Evolutionary conservation across 2,888 invertebrate species (phyloP).

Genomic region (Leptothorax acervorum): DNA sequence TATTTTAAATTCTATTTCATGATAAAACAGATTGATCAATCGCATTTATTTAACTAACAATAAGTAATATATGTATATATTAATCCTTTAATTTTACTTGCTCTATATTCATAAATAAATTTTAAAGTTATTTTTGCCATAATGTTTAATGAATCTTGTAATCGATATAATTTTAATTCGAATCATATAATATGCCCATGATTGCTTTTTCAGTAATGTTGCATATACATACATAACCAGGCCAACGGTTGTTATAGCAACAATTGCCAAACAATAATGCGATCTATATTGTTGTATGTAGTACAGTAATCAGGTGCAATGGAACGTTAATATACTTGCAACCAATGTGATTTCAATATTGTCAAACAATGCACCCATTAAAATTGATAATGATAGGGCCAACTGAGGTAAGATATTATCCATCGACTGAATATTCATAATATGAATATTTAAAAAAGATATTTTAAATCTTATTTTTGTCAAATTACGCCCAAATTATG

Average conservation of each 20-base stretch:
- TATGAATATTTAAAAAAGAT: background rate
- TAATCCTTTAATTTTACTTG: background rate
- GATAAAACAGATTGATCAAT: background rate
- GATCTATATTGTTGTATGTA: conserved; percentile 3
- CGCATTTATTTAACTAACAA: too few species aligned
- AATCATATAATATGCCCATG: background rate
- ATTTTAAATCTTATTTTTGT: too few species aligned
- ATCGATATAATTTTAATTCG: background rate
- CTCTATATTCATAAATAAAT: background rate
- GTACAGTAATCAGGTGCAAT: background rate
- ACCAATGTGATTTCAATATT: conserved; percentile 26
- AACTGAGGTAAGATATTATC: conserved; percentile 85
- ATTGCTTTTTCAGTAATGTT: conserved; percentile 9
- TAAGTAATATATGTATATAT: too few species aligned
- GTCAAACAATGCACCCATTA: conserved; percentile 81
- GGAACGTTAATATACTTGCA: conserved; percentile 1
- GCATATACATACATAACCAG: background rate
- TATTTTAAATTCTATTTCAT: background rate
- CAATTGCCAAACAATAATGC: conserved; percentile 64
- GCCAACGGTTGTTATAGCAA: conserved; percentile 60
- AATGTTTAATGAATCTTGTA: background rate
- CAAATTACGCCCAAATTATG: background rate
- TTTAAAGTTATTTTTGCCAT: background rate
- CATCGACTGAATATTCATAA: conserved; percentile 6
- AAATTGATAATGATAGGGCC: conserved; percentile 88